Percentiles rank a stretch among this genome's conserved stretches.
phyloP scores from a whole-genome alignment of 2,888 invertebrate genomes.

The Dromius quadrimaculatus region DNA sequence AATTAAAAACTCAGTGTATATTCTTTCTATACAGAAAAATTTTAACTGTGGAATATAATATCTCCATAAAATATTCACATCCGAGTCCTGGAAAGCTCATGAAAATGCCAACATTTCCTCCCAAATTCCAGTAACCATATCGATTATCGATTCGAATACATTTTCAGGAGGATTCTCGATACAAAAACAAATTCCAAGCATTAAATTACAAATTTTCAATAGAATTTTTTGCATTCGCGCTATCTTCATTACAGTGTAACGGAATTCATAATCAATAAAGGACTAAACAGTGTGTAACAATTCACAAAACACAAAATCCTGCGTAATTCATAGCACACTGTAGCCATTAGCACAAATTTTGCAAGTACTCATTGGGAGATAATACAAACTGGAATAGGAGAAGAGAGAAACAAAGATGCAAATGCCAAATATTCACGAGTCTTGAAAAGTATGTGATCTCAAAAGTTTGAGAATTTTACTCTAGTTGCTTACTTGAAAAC shows the following conservation, averaged over 20 bases:
- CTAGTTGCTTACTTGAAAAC: no score
- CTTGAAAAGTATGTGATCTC: no score
- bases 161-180: not conserved
- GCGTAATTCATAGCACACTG: slow-evolving; percentile 24
- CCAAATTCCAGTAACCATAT: no score
- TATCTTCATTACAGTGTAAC: slow-evolving; percentile 27
- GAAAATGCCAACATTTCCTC: no score
- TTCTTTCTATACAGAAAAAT: no score
- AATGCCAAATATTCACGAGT: no score
- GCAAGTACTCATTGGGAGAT: not conserved
- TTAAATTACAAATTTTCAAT: slow-evolving; percentile 33
- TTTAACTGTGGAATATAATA: no score
- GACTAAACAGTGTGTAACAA: slow-evolving; percentile 27
- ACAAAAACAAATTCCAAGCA: not conserved
- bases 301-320: slow-evolving; percentile 28
- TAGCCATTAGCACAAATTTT: slow-evolving; percentile 5
- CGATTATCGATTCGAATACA: not conserved
- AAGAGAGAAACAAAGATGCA: not conserved
- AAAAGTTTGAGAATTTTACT: no score
- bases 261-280: slow-evolving; percentile 27
- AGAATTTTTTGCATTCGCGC: slow-evolving; percentile 15
- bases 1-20: no score
- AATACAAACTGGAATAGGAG: not conserved
- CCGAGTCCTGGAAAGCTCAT: no score
- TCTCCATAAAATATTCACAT: no score